Evolutionary conservation across 1,140 invertebrate genomes (phyloP).

Genomic region (Pseudoatta argentina): DNA sequence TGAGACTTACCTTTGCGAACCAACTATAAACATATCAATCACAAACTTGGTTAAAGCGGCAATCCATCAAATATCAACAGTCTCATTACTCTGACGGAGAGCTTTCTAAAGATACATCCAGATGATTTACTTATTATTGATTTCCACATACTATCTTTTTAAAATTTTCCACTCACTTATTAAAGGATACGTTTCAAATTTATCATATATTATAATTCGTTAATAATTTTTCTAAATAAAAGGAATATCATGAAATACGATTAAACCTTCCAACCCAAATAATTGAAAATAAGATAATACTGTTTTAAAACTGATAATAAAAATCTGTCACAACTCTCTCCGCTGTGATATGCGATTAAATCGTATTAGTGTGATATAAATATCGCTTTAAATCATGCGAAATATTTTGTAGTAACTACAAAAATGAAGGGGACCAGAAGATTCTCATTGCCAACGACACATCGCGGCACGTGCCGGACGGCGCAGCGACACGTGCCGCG

Average conservation of each 20-base stretch:
- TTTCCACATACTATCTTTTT: neutral
- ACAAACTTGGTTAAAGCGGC: conserved; percentile 37
- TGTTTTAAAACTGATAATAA: conserved; percentile 4
- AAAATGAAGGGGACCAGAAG: conserved; percentile 7
- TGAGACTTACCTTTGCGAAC: conserved; percentile 26
- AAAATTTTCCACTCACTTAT: conserved; percentile 9
- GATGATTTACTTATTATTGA: conserved; percentile 28
- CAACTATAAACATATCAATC: conserved; percentile 50
- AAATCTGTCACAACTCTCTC: neutral
- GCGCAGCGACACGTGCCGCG: conserved; percentile 73
- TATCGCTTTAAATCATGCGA: conserved; percentile 48
- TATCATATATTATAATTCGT: conserved; percentile 1
- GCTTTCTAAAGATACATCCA: conserved; percentile 35
- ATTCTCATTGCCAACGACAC: conserved; percentile 52
- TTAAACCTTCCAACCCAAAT: neutral
- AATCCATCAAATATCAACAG: conserved; percentile 43
- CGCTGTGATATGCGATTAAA: neutral
- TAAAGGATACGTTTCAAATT: neutral
- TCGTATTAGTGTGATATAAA: conserved; percentile 30
- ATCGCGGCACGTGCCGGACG: conserved; percentile 69
- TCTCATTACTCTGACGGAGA: conserved; percentile 20
- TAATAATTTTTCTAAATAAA: neutral
- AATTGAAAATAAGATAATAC: neutral
- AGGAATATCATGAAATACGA: neutral
- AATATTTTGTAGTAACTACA: conserved; percentile 57